These are phyloP conservation scores for Lytechinus pictus DNA, from an alignment of 35 echinoderm and acorn worm species.

Conservation along the genomic window DNA sequence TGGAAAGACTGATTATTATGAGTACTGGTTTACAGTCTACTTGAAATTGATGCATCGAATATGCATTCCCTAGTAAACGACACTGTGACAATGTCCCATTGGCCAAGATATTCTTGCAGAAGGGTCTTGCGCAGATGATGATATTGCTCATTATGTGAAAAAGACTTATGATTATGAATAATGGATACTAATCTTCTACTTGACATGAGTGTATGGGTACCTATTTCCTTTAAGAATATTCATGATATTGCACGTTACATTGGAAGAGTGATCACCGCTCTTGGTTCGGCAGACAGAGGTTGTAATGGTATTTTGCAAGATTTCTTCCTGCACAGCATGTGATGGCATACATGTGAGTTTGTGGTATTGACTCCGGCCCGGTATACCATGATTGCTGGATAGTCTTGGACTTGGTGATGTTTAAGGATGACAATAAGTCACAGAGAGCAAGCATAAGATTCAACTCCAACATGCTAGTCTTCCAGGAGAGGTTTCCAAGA, in stretches of 20 bases:
- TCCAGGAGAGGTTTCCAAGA: neutral
- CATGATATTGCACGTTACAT: neutral
- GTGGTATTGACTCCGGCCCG: neutral
- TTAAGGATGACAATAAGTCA: neutral
- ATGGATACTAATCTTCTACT: too few species aligned
- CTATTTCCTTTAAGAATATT: too few species aligned
- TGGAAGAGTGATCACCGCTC: neutral
- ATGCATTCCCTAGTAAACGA: neutral
- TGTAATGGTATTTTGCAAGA: neutral
- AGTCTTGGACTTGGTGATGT: neutral
- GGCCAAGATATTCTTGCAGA: neutral
- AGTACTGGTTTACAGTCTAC: too few species aligned
- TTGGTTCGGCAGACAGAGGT: neutral
- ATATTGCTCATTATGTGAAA: too few species aligned
- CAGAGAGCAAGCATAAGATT: neutral
- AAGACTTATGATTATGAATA: too few species aligned
- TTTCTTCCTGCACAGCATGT: neutral
- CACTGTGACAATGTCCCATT: neutral
- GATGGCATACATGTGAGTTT: neutral
- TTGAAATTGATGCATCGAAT: neutral
- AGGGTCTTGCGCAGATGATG: too few species aligned
- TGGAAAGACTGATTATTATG: too few species aligned
- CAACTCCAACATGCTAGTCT: neutral
- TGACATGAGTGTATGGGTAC: too few species aligned
- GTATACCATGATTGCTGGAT: neutral